Percentiles rank a stretch among this genome's conserved stretches.
Evolutionary conservation across 37 sponge, comb jelly and placozoan species (phyloP).

Genomic region (Geodia barretti): DNA sequence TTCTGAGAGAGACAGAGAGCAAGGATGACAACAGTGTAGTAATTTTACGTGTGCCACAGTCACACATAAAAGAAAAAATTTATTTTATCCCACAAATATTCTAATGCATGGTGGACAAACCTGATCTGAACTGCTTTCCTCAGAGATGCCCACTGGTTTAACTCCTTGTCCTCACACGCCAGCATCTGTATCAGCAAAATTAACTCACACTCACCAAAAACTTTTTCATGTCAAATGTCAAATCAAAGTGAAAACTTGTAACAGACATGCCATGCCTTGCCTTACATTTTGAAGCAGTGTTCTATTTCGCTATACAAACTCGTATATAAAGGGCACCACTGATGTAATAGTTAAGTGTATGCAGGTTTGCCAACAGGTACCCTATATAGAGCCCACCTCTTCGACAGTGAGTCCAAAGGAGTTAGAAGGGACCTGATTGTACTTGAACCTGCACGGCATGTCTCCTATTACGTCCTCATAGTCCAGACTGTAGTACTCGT

Average conservation of each 20-base stretch:
- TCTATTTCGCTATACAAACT: background rate
- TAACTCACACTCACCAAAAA: too few relatives aligned
- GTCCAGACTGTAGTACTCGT: constrained; percentile 91
- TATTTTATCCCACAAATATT: too few relatives aligned
- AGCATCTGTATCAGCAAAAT: constrained; percentile 59
- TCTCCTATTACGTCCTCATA: constrained; percentile 85
- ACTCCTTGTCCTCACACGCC: constrained; percentile 78
- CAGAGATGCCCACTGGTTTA: constrained; percentile 93
- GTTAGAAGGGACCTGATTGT: constrained; percentile 78
- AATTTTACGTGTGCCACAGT: too few relatives aligned
- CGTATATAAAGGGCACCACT: background rate
- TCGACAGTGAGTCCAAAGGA: constrained; percentile 87
- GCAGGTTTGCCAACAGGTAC: background rate
- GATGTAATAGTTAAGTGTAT: background rate
- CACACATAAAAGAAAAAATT: too few relatives aligned
- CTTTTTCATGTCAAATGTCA: too few relatives aligned
- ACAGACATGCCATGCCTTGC: too few relatives aligned
- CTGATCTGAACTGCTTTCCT: constrained; percentile 80
- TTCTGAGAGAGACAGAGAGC: constrained; percentile 9
- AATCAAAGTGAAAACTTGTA: too few relatives aligned
- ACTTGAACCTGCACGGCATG: constrained; percentile 78
- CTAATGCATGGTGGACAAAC: too few relatives aligned
- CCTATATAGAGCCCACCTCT: constrained; percentile 58
- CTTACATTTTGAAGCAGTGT: too few relatives aligned
- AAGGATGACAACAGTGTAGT: too few relatives aligned